phyloP scores from a whole-genome alignment of 2,888 invertebrate species.

The Fragum whitleyi region DNA sequence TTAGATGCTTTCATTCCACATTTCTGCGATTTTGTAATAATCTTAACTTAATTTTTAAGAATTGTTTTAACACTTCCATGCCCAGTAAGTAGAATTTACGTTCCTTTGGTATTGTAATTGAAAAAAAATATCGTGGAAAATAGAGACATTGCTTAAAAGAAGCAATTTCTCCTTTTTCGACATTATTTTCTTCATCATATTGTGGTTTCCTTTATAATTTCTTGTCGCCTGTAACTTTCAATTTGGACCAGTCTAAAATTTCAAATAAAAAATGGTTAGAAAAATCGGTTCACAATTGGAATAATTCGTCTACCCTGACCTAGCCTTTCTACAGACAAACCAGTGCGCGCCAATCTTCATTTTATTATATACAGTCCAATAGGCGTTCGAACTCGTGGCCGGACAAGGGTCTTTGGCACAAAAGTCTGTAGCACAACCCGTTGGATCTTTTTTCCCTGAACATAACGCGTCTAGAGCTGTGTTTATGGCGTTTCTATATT shows the following conservation, averaged over 20 bases:
- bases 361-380: constrained; percentile 30
- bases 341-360: constrained; percentile 43
- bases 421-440: constrained; percentile 41
- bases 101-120: too few species aligned
- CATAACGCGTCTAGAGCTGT: constrained; percentile 44
- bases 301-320: neutral
- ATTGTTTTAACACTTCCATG: too few species aligned
- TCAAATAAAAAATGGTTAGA: too few species aligned
- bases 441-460: constrained; percentile 36
- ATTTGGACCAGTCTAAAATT: too few species aligned
- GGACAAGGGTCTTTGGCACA: constrained; percentile 36
- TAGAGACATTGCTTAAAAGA: neutral
- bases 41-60: too few species aligned
- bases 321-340: constrained; percentile 45
- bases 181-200: too few species aligned
- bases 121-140: neutral
- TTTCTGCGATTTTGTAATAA: too few species aligned
- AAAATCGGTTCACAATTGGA: too few species aligned
- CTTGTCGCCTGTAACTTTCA: too few species aligned
- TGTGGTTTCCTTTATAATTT: too few species aligned
- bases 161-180: neutral
- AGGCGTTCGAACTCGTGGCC: constrained; percentile 10
- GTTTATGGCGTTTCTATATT: constrained; percentile 21
- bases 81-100: too few species aligned
- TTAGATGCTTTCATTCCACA: too few species aligned